phyloP scores from a whole-genome alignment of 2,888 invertebrate genomes.

The Eupithecia tripunctaria region DNA sequence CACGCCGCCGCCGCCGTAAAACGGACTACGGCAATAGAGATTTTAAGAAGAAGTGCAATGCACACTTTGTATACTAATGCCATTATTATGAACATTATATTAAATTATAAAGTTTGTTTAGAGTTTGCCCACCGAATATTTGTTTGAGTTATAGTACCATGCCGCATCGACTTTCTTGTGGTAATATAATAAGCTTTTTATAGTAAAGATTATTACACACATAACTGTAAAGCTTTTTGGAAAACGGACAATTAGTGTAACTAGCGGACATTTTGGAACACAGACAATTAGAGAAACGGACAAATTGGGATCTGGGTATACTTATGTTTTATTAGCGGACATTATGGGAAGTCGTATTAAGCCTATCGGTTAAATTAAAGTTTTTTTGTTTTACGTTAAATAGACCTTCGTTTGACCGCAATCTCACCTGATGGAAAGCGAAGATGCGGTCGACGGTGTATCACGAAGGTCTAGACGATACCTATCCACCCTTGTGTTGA shows the following conservation, averaged over 20 bases:
- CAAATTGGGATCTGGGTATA: neutral
- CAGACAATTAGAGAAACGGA: neutral
- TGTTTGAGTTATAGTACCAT: neutral
- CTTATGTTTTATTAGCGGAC: too few species aligned
- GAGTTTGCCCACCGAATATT: neutral
- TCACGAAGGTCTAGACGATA: too few species aligned
- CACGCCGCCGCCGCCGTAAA: slow-evolving; percentile 38
- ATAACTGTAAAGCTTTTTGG: neutral
- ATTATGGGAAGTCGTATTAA: neutral
- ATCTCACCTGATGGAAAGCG: too few species aligned
- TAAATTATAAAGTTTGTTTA: neutral
- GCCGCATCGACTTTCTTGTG: neutral
- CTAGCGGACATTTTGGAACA: neutral
- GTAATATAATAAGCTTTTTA: neutral
- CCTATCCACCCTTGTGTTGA: too few species aligned
- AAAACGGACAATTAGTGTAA: neutral
- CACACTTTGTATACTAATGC: neutral
- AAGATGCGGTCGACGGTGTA: too few species aligned
- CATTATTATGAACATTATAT: neutral
- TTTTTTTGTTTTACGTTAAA: too few species aligned
- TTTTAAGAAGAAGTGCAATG: neutral
- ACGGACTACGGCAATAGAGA: slow-evolving; percentile 4
- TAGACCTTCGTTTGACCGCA: too few species aligned
- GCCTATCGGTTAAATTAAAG: too few species aligned
- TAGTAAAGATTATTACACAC: neutral